Conservation (phyloP, 2,113 vertebrate genomes). For the Nanger granti region DNA sequence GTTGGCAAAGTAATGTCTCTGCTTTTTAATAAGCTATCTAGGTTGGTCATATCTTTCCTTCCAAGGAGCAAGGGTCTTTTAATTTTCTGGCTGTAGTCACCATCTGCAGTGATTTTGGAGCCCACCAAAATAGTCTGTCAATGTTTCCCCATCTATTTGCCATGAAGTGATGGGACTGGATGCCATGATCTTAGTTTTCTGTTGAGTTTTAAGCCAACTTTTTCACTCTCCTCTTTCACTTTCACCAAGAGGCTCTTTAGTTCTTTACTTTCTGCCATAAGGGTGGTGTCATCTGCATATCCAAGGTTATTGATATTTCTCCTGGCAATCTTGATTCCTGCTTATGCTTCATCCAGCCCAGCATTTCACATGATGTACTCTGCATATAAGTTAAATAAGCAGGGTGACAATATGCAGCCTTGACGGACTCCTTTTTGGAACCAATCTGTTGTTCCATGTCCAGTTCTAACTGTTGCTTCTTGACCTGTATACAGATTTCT, state of each 20-base stretch:
- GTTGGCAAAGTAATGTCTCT: background rate
- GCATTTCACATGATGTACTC: background rate
- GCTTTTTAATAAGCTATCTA: background rate
- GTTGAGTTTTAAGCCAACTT: background rate
- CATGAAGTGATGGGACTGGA: background rate
- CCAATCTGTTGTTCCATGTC: background rate
- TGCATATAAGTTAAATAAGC: background rate
- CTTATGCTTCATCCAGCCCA: background rate
- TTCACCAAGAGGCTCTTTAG: no score
- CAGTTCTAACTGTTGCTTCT: background rate
- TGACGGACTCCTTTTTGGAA: background rate
- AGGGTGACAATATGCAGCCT: background rate
- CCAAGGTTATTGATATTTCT: background rate
- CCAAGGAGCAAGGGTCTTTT: background rate
- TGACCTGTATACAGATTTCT: background rate
- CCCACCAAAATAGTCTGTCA: background rate
- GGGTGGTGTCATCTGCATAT: no score
- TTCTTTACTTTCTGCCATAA: no score
- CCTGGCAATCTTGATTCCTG: background rate
- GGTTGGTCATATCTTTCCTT: background rate
- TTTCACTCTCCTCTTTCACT: background rate
- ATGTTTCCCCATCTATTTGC: background rate
- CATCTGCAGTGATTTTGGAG: background rate
- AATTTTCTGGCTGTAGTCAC: background rate
- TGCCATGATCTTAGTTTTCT: background rate